These are phyloP conservation scores for Schmidtea mediterranea DNA, from an alignment of 1,140 invertebrate genomes.

Conservation along the genomic window DNA sequence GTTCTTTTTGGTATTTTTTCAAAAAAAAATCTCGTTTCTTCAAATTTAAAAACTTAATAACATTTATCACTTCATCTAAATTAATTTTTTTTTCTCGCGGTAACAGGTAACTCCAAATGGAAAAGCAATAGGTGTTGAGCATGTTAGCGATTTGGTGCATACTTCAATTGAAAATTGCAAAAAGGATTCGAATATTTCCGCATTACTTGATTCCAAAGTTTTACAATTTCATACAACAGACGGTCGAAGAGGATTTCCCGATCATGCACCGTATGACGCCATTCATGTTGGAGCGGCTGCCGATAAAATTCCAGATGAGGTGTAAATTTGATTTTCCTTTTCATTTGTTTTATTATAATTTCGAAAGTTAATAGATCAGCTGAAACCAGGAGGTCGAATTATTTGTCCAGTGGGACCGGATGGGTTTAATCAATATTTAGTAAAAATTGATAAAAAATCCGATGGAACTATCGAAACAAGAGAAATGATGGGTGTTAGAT, in stretches of 20 bases:
- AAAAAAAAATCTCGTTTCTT: no score
- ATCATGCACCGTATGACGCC: conserved; percentile 53
- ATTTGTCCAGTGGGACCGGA: conserved; percentile 65
- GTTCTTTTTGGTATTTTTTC: no score
- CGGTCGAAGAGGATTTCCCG: conserved; percentile 44
- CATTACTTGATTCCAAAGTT: not conserved
- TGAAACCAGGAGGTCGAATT: conserved; percentile 53
- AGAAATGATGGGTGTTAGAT: conserved; percentile 72
- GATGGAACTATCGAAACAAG: conserved; percentile 50
- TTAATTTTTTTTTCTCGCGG: no score
- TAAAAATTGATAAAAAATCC: conserved; percentile 46
- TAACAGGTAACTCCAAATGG: no score
- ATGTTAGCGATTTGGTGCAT: no score
- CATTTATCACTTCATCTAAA: no score
- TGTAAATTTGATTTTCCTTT: no score
- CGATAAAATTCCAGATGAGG: conserved; percentile 38
- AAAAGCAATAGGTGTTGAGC: no score
- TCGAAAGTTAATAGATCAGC: conserved; percentile 35
- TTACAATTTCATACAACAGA: conserved; percentile 37
- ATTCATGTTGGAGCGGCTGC: conserved; percentile 80
- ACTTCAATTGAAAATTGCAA: conserved; percentile 47
- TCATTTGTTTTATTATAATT: conserved; percentile 1
- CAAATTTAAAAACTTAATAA: no score
- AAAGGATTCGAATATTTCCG: conserved; percentile 31
- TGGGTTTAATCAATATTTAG: conserved; percentile 20